These are phyloP conservation scores for Urocynchramus pylzowi DNA, from an alignment of 2,113 vertebrate genomes.

Conservation along the genomic window DNA sequence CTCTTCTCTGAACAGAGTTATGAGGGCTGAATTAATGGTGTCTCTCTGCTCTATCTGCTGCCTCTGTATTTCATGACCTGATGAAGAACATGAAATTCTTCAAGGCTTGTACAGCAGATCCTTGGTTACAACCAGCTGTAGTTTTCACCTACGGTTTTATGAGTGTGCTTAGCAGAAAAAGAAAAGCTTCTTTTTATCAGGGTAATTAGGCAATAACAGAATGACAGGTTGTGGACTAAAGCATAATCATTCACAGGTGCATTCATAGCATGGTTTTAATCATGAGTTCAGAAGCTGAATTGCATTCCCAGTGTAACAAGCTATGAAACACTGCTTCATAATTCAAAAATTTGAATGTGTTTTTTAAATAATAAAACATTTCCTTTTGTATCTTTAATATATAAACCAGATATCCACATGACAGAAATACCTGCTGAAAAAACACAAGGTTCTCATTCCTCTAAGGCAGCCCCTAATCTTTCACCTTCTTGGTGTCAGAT, in stretches of 20 bases:
- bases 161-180: neutral
- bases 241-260: neutral
- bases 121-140: neutral
- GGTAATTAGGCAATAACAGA: slow-evolving; percentile 27
- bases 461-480: neutral
- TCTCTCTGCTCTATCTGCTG: neutral
- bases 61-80: slow-evolving; percentile 1
- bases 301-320: neutral
- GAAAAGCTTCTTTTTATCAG: neutral
- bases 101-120: neutral
- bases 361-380: neutral
- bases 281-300: neutral
- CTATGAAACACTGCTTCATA: neutral
- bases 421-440: neutral
- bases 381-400: neutral
- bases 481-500: neutral
- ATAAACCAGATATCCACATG: neutral
- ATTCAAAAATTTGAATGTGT: neutral
- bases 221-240: neutral
- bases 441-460: neutral
- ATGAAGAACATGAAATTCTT: slow-evolving; percentile 4
- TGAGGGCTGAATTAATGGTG: neutral
- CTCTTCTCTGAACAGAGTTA: neutral
- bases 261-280: neutral
- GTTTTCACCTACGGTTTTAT: neutral